Conservation (phyloP, 1,140 invertebrate species). For the Drosophila burlai region DNA sequence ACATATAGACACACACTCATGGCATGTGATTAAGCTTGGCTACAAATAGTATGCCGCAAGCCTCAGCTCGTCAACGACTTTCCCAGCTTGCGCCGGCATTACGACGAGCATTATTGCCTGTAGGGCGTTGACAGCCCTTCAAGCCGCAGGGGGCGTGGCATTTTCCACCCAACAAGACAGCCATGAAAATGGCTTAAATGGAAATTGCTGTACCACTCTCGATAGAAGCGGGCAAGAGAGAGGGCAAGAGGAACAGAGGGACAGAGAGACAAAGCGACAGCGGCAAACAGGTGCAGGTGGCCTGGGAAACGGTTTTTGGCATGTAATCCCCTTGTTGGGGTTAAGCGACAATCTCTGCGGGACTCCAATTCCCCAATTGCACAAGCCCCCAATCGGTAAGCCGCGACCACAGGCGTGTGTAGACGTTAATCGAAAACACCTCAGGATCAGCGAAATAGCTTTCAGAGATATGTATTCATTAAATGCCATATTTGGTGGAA, state of each 20-base stretch:
- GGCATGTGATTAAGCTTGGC: slow-evolving; percentile 18
- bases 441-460: not conserved
- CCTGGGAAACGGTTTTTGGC: slow-evolving; percentile 28
- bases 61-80: slow-evolving; percentile 14
- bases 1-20: not conserved
- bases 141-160: slow-evolving; percentile 27
- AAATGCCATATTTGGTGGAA: not conserved
- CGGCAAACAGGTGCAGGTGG: slow-evolving; percentile 29
- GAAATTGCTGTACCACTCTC: slow-evolving; percentile 37
- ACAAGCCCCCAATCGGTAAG: not conserved
- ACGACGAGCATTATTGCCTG: slow-evolving; percentile 28
- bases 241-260: too few relatives aligned
- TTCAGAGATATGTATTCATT: not conserved
- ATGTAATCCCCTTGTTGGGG: slow-evolving; percentile 42
- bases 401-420: slow-evolving; percentile 2
- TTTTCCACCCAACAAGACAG: slow-evolving; percentile 18
- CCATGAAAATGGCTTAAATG: slow-evolving; percentile 46
- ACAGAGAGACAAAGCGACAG: not conserved
- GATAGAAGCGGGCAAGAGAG: not conserved
- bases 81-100: slow-evolving; percentile 20
- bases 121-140: slow-evolving; percentile 34
- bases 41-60: slow-evolving; percentile 32
- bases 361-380: slow-evolving; percentile 21
- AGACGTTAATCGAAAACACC: slow-evolving; percentile 31
- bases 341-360: slow-evolving; percentile 37